Percentiles rank a stretch among this genome's conserved stretches.
phyloP scores from a whole-genome alignment of 2,797 vertebrate species.

The Melanotaenia pygmaea region DNA sequence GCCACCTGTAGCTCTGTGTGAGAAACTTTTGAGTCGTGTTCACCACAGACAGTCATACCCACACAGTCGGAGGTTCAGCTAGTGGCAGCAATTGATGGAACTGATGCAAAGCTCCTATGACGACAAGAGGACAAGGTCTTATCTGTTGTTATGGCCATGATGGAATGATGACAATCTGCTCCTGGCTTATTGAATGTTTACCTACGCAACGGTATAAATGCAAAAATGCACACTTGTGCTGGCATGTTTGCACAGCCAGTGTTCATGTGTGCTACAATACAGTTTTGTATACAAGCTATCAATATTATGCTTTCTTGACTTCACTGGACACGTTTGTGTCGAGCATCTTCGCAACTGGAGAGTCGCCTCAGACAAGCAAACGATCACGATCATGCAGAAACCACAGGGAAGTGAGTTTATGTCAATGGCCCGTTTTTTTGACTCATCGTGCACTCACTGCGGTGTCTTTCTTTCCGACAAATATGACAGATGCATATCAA shows the following conservation, averaged over 20 bases:
- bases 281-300: not conserved
- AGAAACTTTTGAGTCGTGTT: constrained; percentile 71
- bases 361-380: constrained; percentile 51
- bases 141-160: constrained; percentile 73
- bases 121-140: constrained; percentile 73
- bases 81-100: constrained; percentile 68
- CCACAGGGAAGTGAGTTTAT: constrained; percentile 72
- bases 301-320: not conserved
- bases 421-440: constrained; percentile 71
- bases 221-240: constrained; percentile 29
- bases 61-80: constrained; percentile 58
- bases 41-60: constrained; percentile 71
- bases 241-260: constrained; percentile 14
- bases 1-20: constrained; percentile 24
- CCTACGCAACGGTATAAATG: constrained; percentile 22
- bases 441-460: constrained; percentile 77
- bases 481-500: constrained; percentile 89
- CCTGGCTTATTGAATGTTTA: constrained; percentile 40
- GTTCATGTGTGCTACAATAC: constrained; percentile 3
- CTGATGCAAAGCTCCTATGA: constrained; percentile 68
- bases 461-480: constrained; percentile 85
- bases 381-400: constrained; percentile 69
- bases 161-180: constrained; percentile 78
- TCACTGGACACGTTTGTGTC: not conserved
- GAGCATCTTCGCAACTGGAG: constrained; percentile 13